phyloP scores from a whole-genome alignment of 1,140 invertebrate genomes.

The Cyrtorhinus lividipennis region DNA sequence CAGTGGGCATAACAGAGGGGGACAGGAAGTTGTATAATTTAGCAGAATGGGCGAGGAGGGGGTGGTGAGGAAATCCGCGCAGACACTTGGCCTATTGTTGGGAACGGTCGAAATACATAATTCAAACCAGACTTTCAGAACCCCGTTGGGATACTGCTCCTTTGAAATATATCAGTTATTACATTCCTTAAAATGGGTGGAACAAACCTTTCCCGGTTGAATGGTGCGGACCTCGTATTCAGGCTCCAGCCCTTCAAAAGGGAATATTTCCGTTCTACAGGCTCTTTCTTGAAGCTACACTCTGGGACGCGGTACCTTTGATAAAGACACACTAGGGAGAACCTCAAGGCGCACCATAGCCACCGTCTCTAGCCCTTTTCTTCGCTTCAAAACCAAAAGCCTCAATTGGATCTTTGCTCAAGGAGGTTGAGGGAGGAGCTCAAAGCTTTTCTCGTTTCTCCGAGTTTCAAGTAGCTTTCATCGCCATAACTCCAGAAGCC shows the following conservation, averaged over 20 bases:
- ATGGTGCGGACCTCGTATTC: neutral
- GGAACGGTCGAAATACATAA: constrained; percentile 7
- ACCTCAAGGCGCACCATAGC: neutral
- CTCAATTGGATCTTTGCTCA: constrained; percentile 8
- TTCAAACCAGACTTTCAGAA: neutral
- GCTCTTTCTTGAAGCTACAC: too few relatives aligned
- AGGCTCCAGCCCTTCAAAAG: constrained; percentile 1
- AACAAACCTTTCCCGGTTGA: neutral
- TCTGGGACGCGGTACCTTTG: too few relatives aligned
- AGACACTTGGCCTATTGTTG: constrained; percentile 9
- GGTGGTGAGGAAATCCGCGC: neutral
- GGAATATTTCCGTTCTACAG: neutral
- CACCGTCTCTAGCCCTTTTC: neutral
- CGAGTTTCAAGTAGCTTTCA: constrained; percentile 5
- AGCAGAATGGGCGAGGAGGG: neutral
- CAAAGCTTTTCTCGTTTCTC: neutral
- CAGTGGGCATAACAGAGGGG: constrained; percentile 1
- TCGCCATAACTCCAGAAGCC: neutral
- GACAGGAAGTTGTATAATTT: constrained; percentile 5
- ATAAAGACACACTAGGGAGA: neutral
- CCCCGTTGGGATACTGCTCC: neutral
- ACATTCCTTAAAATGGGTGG: constrained; percentile 3
- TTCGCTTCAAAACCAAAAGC: neutral
- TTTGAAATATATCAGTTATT: constrained; percentile 9
- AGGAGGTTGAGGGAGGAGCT: neutral